These are phyloP conservation scores for Podarcis raffonei DNA, from an alignment of 2,113 vertebrate species.

Conservation along the genomic window DNA sequence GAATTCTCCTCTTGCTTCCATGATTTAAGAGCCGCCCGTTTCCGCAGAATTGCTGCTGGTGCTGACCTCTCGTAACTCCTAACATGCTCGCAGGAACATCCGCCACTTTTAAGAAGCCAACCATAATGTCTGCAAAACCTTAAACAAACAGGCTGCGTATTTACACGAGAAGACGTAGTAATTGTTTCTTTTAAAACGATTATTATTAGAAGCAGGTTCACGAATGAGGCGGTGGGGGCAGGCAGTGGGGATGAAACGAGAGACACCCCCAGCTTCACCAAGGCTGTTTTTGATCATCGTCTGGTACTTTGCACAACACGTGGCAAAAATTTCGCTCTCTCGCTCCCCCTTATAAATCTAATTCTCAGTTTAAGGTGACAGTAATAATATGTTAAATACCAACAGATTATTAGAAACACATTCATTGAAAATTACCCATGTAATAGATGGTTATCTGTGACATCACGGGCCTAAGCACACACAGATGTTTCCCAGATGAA, in stretches of 20 bases:
- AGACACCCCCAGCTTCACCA: constrained; percentile 1
- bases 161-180: not conserved
- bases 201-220: constrained; percentile 56
- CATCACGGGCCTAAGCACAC: constrained; percentile 43
- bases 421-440: constrained; percentile 53
- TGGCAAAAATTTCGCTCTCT: constrained; percentile 29
- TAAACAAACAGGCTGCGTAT: accelerated
- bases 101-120: not conserved
- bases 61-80: not conserved
- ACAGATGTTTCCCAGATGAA: constrained; percentile 46
- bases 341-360: constrained; percentile 44
- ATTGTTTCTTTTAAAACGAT: not conserved
- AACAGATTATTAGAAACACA: constrained; percentile 58
- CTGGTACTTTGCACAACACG: constrained; percentile 12
- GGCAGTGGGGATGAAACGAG: constrained; percentile 38
- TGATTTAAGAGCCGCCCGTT: not conserved
- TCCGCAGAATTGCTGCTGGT: not conserved
- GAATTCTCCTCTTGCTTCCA: not conserved
- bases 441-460: constrained; percentile 55
- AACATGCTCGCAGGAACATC: not conserved
- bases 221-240: not conserved
- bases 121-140: not conserved
- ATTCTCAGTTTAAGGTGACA: constrained; percentile 45
- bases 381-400: constrained; percentile 44
- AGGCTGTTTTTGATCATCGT: constrained; percentile 50